Percentiles rank a stretch among this genome's conserved stretches.
These are phyloP conservation scores for Mesaphorura yosii DNA, from an alignment of 1,140 invertebrate genomes.

Conservation along the genomic window DNA sequence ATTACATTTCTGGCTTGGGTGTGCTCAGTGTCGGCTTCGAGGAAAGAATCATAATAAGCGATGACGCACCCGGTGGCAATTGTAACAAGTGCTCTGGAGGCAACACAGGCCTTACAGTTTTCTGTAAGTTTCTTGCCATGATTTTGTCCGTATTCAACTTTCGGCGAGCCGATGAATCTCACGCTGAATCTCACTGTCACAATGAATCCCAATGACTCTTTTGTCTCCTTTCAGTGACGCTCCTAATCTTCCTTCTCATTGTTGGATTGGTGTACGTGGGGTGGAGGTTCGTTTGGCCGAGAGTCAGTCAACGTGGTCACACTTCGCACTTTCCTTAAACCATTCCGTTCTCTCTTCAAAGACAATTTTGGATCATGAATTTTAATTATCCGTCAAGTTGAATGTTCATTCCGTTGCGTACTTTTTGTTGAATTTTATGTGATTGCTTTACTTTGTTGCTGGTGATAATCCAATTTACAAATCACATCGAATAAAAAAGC, in stretches of 20 bases:
- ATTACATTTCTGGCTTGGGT: not conserved
- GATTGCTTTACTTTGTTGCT: too few relatives aligned
- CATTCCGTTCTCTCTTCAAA: too few relatives aligned
- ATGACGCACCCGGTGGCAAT: not conserved
- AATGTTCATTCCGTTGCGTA: too few relatives aligned
- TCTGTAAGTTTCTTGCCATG: conserved; percentile 10
- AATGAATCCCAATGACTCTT: not conserved
- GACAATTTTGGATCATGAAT: too few relatives aligned
- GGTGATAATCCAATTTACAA: too few relatives aligned
- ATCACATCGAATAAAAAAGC: too few relatives aligned
- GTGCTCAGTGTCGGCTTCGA: conserved; percentile 2
- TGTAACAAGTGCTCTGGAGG: not conserved
- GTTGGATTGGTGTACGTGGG: not conserved
- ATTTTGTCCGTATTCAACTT: not conserved
- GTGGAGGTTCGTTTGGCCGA: conserved; percentile 5
- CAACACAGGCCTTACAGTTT: conserved; percentile 11
- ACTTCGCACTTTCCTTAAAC: conserved; percentile 6
- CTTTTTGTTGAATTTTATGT: too few relatives aligned
- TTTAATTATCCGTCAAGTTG: too few relatives aligned
- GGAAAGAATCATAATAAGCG: conserved; percentile 1
- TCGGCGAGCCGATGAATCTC: too few relatives aligned
- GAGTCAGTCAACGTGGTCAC: not conserved
- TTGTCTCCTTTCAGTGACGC: conserved; percentile 9
- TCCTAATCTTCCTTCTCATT: conserved; percentile 5
- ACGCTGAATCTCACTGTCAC: not conserved